phyloP scores from a whole-genome alignment of 2,113 vertebrate species.

The Oncorhynchus clarkii region DNA sequence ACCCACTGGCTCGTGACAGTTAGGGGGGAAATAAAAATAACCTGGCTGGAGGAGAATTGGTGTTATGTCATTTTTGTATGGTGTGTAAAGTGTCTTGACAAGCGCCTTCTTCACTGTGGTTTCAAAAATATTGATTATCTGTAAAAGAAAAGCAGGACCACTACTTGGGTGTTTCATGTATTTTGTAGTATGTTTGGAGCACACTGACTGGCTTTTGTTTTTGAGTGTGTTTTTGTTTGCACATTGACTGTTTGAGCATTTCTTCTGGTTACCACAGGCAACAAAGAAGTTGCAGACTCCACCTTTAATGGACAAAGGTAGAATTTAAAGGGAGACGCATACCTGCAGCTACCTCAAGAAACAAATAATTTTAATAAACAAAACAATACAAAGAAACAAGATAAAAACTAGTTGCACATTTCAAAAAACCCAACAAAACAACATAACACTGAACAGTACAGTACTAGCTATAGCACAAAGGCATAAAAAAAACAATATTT shows the following conservation, averaged over 20 bases:
- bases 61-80: neutral
- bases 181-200: neutral
- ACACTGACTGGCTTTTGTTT: neutral
- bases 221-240: too few relatives aligned
- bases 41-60: slow-evolving; percentile 15
- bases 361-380: slow-evolving; percentile 67
- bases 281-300: neutral
- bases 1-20: slow-evolving; percentile 21
- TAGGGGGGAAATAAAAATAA: slow-evolving; percentile 42
- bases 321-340: slow-evolving; percentile 18
- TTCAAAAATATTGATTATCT: neutral
- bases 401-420: slow-evolving; percentile 60
- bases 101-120: slow-evolving; percentile 11
- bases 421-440: slow-evolving; percentile 63
- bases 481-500: slow-evolving; percentile 4
- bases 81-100: neutral
- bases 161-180: neutral
- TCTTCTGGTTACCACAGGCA: too few relatives aligned
- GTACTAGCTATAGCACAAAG: slow-evolving; percentile 47
- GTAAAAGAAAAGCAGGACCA: neutral
- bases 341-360: slow-evolving; percentile 45
- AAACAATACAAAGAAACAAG: slow-evolving; percentile 73
- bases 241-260: too few relatives aligned
- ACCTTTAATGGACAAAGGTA: neutral
- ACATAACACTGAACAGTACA: slow-evolving; percentile 51